Evolutionary conservation across 2,888 invertebrate species (phyloP), one percentile per base, ranked within the genome.

Genomic region (Spodoptera picta): DNA sequence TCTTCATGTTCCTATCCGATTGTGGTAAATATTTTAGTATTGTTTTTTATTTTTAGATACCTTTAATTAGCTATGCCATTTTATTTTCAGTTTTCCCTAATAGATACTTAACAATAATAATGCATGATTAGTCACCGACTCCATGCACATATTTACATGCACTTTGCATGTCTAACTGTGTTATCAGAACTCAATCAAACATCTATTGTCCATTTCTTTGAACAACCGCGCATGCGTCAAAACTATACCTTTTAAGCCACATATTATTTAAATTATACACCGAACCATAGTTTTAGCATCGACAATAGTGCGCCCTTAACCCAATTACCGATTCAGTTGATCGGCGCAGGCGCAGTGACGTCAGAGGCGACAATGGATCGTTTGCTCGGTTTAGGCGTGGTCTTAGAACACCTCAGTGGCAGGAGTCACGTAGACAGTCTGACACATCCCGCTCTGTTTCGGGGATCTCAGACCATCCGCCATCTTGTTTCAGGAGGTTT

Each of bases 291-390:
- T 61, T 43, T 56, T 19, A 46, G 5, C 46, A 44, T 44, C 59
- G 51, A 73, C 65, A 65, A 53, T 58, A 57, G 63, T 59, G 27
- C 55, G 68, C 74, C 80, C 77, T 80, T 79, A 79, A 76, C 81
- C 82, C 52, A 77, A 73, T 77, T 75, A 65, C 61, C 51, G 45
- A 64, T 75, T 58, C 54, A 53, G 48, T 61, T 47, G 43, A 36
- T 53, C 27, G 53, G 51, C 65, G 61, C 75, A 19, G 45, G 44
- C 36, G 48, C 52, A 53, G 57, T 76, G 74, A 82, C 83, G 83
- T 77, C 81, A 75, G 55, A 51, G 23, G 45, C 62, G 58, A 83
- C 83, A 83, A 83, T 83, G 69, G 79, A 54, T 77, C 82, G 74
- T 83, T 83, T 77, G 66, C 54, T 49, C 64, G 24, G 52, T 52